phyloP scores from a whole-genome alignment of 2,888 invertebrate genomes.

The Hydroisotoma schaefferi region DNA sequence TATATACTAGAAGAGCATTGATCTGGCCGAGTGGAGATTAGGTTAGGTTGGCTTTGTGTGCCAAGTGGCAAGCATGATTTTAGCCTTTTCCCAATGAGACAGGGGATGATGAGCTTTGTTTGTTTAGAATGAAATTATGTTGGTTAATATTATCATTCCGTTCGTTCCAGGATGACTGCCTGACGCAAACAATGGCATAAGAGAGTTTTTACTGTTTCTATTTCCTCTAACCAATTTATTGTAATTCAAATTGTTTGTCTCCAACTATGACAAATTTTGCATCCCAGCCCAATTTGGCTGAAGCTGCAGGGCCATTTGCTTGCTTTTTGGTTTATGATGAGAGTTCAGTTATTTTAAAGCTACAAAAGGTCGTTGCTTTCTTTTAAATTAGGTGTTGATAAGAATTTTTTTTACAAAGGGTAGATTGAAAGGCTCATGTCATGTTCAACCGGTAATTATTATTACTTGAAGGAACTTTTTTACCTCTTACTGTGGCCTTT shows the following conservation, averaged over 20 bases:
- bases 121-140: conserved; percentile 1
- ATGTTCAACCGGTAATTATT: background rate
- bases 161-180: conserved; percentile 2
- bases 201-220: background rate
- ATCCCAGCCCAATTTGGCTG: no score
- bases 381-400: background rate
- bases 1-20: background rate
- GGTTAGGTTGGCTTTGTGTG: background rate
- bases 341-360: background rate
- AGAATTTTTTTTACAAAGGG: background rate
- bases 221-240: conserved; percentile 4
- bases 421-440: no score
- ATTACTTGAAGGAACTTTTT: no score
- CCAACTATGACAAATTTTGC: no score
- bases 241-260: no score
- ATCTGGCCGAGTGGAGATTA: conserved; percentile 1
- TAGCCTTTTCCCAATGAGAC: no score
- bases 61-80: background rate
- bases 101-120: background rate
- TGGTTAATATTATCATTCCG: background rate
- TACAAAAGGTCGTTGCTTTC: background rate
- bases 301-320: no score
- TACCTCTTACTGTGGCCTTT: conserved; percentile 2
- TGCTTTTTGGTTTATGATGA: background rate
- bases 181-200: background rate